Conservation (phyloP, 1,140 invertebrate genomes). For the Formica exsecta region DNA sequence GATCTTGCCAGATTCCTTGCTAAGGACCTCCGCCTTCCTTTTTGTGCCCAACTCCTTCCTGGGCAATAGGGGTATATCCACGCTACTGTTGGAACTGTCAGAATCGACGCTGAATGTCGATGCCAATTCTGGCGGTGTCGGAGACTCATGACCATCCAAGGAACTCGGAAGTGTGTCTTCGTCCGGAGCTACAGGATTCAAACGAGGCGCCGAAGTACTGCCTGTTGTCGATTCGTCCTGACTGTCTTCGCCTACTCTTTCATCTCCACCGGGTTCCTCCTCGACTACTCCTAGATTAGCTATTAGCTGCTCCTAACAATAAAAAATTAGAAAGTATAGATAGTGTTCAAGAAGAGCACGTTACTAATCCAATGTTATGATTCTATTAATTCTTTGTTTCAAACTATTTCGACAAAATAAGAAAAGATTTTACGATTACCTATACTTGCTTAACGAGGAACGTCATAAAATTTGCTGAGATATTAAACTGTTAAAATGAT, state of each 20-base stretch:
- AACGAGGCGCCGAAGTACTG: conserved; percentile 79
- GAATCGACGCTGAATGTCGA: conserved; percentile 87
- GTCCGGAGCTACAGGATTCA: conserved; percentile 84
- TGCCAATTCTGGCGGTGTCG: conserved; percentile 80
- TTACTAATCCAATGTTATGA: neutral
- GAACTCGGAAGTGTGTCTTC: conserved; percentile 87
- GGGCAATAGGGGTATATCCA: conserved; percentile 85
- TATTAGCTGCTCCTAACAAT: conserved; percentile 83
- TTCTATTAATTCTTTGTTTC: conserved; percentile 9
- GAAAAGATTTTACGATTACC: neutral
- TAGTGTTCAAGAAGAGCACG: neutral
- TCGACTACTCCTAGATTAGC: conserved; percentile 83
- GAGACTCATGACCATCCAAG: conserved; percentile 83
- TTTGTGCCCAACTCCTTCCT: conserved; percentile 89
- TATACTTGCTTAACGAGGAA: neutral
- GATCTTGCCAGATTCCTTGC: conserved; percentile 93
- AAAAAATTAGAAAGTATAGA: neutral
- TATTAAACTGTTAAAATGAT: conserved; percentile 36
- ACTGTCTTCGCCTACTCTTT: conserved; percentile 84
- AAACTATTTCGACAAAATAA: conserved; percentile 21
- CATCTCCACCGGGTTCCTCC: conserved; percentile 85
- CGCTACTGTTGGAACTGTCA: conserved; percentile 88
- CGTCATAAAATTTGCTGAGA: conserved; percentile 5
- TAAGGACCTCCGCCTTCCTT: conserved; percentile 93
- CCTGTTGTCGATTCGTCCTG: conserved; percentile 83